Conservation (phyloP, 53 echinoderm and acorn worm genomes). For the Actinopyga echinites region DNA sequence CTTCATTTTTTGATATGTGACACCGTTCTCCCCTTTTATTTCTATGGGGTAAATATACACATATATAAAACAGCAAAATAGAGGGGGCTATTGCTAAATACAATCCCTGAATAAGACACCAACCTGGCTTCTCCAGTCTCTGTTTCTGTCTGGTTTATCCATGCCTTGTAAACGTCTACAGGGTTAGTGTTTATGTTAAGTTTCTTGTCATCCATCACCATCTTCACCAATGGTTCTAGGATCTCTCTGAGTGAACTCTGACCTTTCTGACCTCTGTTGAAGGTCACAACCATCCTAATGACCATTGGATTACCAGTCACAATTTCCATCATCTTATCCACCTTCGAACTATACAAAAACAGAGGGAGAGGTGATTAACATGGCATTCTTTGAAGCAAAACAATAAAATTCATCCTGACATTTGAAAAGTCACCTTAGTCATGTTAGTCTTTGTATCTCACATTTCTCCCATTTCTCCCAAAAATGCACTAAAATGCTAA, state of each 20-base stretch:
- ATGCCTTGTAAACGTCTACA: slow-evolving; percentile 96
- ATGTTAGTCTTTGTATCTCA: background rate
- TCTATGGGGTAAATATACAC: no score
- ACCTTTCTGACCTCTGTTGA: slow-evolving; percentile 99
- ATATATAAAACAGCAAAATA: no score
- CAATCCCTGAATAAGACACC: background rate
- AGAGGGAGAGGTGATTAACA: background rate
- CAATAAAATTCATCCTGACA: background rate
- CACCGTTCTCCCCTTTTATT: no score
- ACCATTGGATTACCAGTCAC: slow-evolving; percentile 99
- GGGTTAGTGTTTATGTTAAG: slow-evolving; percentile 96
- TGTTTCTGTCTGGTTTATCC: slow-evolving; percentile 95
- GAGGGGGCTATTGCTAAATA: no score
- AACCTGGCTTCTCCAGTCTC: slow-evolving; percentile 97
- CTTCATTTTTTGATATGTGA: no score
- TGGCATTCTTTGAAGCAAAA: background rate
- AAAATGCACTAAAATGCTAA: background rate
- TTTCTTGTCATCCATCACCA: slow-evolving; percentile 92
- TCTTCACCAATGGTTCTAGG: slow-evolving; percentile 91
- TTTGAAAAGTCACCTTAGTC: no score
- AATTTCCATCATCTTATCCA: slow-evolving; percentile 99
- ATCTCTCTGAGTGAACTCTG: slow-evolving; percentile 98
- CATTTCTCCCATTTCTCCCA: background rate
- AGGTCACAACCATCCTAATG: slow-evolving; percentile 98
- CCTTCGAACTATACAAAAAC: slow-evolving; percentile 89